Evolutionary conservation across 2,888 invertebrate species (phyloP), one percentile per base, ranked within the genome.

Genomic region (Sinodicranocentrus sp.): DNA sequence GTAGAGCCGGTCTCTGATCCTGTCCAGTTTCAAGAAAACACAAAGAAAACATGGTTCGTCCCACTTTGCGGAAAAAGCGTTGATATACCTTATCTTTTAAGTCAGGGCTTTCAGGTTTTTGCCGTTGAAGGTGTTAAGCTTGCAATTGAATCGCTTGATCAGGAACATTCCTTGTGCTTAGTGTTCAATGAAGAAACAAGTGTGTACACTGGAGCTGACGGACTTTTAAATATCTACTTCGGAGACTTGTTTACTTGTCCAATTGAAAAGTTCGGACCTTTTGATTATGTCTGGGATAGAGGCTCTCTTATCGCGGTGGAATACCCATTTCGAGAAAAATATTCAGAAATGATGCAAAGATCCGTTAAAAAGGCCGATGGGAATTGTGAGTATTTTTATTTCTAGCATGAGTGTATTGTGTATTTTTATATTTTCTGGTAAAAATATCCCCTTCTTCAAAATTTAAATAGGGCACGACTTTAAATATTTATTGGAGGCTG

Each of bases 31-130:
- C 19, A 28, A 8, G 39, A 57, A n/a, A 85, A 83, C 54, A 67
- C 72, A 0, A 52, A 76, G 10, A 84, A 72, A 44, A 82, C 84
- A 3, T 85, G 83, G 79, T 88, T 89, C 70, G 76, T 90, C 1
- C 90, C 90, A 3, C 78, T 90, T 19, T 89, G 89, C 84, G 90
- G 90, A 13, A 89, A 77, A 59, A 68, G 59, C n/a, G 1, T 59
- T n/a, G 72, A 73, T n/a, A 77, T 89, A 19, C 73, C 84, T 13
- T 89, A 89, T 86, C 82, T 89, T 6, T 85, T 89, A 21, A 82
- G 84, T 5, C 83, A 84, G 28, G 89, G 89, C 13, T 89, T 89
- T 71, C 61, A 76, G n/a, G 89, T 89, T 5, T 89, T 89, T 84
- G 89, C 88, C 15, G 71, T 89, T 1, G 89, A 89, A 78, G 87